phyloP scores from a whole-genome alignment of 1,140 invertebrate genomes.

The Drosophila miranda region DNA sequence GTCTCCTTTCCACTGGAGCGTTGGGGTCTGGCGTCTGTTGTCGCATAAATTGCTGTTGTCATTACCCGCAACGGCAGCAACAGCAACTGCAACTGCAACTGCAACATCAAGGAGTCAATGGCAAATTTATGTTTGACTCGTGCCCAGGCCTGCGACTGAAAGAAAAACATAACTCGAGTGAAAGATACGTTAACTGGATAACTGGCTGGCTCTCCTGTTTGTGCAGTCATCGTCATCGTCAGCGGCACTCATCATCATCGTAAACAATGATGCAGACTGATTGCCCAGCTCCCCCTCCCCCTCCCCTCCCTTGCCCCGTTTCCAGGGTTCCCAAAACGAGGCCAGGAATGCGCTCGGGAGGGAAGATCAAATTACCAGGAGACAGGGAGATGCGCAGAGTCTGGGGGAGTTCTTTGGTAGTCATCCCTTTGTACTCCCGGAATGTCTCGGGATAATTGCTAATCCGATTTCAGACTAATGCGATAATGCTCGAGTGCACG shows the following conservation, averaged over 20 bases:
- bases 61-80: slow-evolving; percentile 41
- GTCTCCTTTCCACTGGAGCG: not conserved
- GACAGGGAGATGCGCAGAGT: not conserved
- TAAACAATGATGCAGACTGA: slow-evolving; percentile 9
- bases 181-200: slow-evolving; percentile 30
- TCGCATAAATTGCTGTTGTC: slow-evolving; percentile 68
- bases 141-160: slow-evolving; percentile 43
- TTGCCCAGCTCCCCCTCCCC: not conserved
- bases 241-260: slow-evolving; percentile 15
- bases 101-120: slow-evolving; percentile 41
- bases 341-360: slow-evolving; percentile 14
- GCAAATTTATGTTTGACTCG: slow-evolving; percentile 73
- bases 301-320: not conserved
- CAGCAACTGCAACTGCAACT: slow-evolving; percentile 20
- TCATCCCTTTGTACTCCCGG: not conserved
- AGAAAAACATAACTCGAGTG: slow-evolving; percentile 8
- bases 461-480: slow-evolving; percentile 2
- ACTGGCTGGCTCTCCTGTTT: not conserved
- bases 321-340: not conserved
- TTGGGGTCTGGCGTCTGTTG: slow-evolving; percentile 10
- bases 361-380: slow-evolving; percentile 21
- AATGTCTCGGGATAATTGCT: not conserved
- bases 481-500: no score
- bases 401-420: not conserved
- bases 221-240: slow-evolving; percentile 11